Percentiles rank a stretch among this genome's conserved stretches.
These are phyloP conservation scores for Peromyscus californicus DNA, from an alignment of 2,113 vertebrate genomes.

Conservation along the genomic window DNA sequence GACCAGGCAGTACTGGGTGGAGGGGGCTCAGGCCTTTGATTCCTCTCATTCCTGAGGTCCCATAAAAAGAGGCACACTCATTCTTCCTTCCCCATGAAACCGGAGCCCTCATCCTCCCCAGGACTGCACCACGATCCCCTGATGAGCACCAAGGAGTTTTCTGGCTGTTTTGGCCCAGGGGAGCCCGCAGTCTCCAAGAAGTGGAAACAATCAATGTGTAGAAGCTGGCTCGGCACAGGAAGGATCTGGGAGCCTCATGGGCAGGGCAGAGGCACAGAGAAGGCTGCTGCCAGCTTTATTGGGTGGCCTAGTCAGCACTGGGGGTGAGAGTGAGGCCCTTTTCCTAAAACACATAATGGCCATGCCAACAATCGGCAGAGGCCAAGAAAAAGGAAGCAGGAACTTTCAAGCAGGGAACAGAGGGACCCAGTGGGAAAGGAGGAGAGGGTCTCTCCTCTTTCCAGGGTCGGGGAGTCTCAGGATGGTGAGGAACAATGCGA, in stretches of 20 bases:
- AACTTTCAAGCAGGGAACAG: not conserved
- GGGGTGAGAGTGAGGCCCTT: not conserved
- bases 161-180: conserved; percentile 5
- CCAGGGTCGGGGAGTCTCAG: not conserved
- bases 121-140: not conserved
- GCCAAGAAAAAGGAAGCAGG: not conserved
- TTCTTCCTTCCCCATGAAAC: conserved; percentile 62
- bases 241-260: not conserved
- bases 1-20: conserved; percentile 56
- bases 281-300: not conserved
- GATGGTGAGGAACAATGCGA: fast-evolving
- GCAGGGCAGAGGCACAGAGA: not conserved
- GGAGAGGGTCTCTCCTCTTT: no score
- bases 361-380: not conserved
- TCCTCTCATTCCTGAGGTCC: conserved; percentile 77
- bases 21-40: conserved; percentile 71
- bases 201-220: not conserved
- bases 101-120: not conserved
- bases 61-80: conserved; percentile 69
- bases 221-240: not conserved
- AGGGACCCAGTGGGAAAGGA: not conserved
- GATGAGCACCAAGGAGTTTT: not conserved
- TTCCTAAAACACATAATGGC: not conserved
- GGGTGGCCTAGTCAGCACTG: not conserved
- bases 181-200: not conserved